Conservation (phyloP, 2,797 vertebrate species). For the Hippocampus kuda region DNA sequence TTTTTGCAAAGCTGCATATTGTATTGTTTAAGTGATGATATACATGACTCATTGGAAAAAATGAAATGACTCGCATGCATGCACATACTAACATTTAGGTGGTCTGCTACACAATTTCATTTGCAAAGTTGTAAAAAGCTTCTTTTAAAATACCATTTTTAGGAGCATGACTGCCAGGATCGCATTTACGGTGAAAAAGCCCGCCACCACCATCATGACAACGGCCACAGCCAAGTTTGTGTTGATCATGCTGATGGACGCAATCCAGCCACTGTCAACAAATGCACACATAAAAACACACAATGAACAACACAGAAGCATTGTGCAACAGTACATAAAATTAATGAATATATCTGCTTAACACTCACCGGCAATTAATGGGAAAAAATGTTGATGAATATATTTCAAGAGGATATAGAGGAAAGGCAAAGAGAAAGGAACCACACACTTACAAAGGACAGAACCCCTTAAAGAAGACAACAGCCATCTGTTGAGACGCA, state of each 20-base stretch:
- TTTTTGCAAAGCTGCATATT: too few relatives aligned
- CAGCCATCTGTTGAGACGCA: conserved; percentile 59
- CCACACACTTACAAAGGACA: conserved; percentile 52
- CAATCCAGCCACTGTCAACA: conserved; percentile 83
- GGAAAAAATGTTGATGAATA: too few relatives aligned
- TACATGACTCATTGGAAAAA: too few relatives aligned
- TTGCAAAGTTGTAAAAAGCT: background rate
- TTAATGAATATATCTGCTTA: background rate
- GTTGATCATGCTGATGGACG: conserved; percentile 64
- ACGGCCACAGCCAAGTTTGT: conserved; percentile 66
- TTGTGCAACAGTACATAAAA: background rate
- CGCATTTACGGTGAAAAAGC: conserved; percentile 82
- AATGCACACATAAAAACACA: conserved; percentile 12
- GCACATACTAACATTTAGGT: background rate
- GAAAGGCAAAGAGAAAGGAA: conserved; percentile 39
- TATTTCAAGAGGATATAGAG: conserved; percentile 11
- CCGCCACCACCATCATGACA: conserved; percentile 94
- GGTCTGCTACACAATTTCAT: background rate
- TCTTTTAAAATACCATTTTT: conserved; percentile 72
- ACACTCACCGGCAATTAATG: background rate
- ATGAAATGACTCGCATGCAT: background rate
- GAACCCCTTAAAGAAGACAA: conserved; percentile 50
- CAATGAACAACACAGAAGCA: background rate
- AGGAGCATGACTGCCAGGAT: conserved; percentile 78
- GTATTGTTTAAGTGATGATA: too few relatives aligned